Conservation (phyloP, 2,888 invertebrate genomes). For the Lycia hirtaria region DNA sequence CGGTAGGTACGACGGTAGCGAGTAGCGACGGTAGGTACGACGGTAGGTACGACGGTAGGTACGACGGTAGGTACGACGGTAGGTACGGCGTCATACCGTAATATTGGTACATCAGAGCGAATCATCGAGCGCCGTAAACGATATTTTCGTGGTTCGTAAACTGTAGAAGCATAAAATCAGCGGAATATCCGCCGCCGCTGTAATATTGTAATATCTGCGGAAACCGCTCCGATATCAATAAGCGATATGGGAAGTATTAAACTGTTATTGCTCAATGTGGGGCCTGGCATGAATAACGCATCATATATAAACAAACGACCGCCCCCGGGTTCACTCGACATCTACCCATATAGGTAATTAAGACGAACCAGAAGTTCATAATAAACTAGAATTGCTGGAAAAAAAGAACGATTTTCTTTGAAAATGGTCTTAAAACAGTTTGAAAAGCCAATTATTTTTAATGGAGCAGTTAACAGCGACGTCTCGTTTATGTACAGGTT, state of each 20-base stretch:
- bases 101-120: conserved; percentile 16
- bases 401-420: no score
- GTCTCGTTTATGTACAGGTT: no score
- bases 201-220: conserved; percentile 20
- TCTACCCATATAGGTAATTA: neutral
- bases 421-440: no score
- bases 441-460: no score
- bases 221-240: conserved; percentile 32
- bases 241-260: conserved; percentile 34
- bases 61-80: no score
- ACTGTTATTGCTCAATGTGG: conserved; percentile 37
- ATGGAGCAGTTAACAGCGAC: no score
- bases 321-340: neutral
- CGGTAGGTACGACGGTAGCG: no score
- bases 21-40: no score
- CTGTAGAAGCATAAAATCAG: conserved; percentile 34
- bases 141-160: conserved; percentile 35
- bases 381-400: no score
- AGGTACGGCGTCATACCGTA: neutral
- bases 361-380: no score
- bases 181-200: conserved; percentile 31
- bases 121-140: conserved; percentile 30
- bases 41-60: no score
- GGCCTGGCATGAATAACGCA: conserved; percentile 27
- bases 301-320: neutral